These are phyloP conservation scores for Calliphora vicina DNA, from an alignment of 1,140 invertebrate species.

Conservation along the genomic window DNA sequence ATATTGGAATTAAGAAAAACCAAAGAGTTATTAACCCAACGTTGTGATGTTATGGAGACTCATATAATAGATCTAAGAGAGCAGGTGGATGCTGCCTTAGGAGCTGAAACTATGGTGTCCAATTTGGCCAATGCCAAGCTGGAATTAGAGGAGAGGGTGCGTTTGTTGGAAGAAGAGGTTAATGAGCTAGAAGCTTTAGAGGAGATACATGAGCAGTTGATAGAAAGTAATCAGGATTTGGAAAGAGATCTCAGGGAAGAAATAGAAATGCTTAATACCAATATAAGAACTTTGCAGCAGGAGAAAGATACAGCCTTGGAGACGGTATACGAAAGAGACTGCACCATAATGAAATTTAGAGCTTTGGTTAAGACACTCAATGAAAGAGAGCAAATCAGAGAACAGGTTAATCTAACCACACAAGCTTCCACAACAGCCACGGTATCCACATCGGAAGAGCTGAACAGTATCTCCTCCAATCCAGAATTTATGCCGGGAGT, in stretches of 20 bases:
- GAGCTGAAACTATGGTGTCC: conserved; percentile 98
- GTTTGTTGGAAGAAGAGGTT: conserved; percentile 90
- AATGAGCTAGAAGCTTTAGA: conserved; percentile 82
- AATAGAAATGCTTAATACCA: conserved; percentile 83
- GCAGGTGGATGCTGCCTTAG: conserved; percentile 88
- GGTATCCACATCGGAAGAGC: conserved; percentile 55
- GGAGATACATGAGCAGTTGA: conserved; percentile 79
- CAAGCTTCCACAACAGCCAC: conserved; percentile 44
- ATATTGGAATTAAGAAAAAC: conserved; percentile 81
- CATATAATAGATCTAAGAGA: conserved; percentile 81
- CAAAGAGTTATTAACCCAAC: conserved; percentile 80
- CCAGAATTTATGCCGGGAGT: conserved; percentile 71
- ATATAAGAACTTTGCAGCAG: conserved; percentile 78
- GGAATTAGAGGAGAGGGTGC: conserved; percentile 86
- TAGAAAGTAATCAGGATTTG: conserved; percentile 82
- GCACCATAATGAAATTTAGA: conserved; percentile 93
- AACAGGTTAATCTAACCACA: conserved; percentile 6
- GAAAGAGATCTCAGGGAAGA: conserved; percentile 94
- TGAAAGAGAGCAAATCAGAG: conserved; percentile 61
- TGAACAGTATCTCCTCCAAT: conserved; percentile 62
- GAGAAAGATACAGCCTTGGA: conserved; percentile 86
- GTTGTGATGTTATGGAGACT: conserved; percentile 82
- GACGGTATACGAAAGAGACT: conserved; percentile 91
- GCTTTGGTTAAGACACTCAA: conserved; percentile 89
- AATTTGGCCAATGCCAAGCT: conserved; percentile 92